phyloP scores from a whole-genome alignment of 2,888 invertebrate genomes.

The Nycteola revayana region DNA sequence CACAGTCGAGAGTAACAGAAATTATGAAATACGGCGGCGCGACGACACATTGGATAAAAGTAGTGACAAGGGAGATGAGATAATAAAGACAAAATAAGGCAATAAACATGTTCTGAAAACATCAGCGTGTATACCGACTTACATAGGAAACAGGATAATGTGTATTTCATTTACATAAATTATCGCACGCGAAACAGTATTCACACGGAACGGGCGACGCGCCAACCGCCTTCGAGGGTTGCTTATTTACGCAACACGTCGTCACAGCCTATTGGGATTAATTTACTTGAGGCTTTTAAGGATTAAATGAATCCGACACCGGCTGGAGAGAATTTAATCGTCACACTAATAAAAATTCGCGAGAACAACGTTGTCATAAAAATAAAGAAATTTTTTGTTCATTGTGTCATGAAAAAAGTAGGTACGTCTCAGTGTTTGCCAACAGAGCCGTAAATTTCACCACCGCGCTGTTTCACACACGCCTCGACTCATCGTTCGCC shows the following conservation, averaged over 20 bases:
- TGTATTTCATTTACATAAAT: conserved; percentile 79
- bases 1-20: conserved; percentile 42
- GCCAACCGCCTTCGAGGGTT: conserved; percentile 43
- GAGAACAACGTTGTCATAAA: conserved; percentile 13
- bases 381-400: conserved; percentile 23
- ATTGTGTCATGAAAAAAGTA: conserved; percentile 36
- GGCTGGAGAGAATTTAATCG: conserved; percentile 27
- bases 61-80: conserved; percentile 58
- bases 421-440: conserved; percentile 35
- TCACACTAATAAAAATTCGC: conserved; percentile 19
- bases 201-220: conserved; percentile 44
- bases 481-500: conserved; percentile 74
- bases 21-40: conserved; percentile 50
- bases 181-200: conserved; percentile 61
- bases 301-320: conserved; percentile 34
- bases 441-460: conserved; percentile 59
- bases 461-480: conserved; percentile 64
- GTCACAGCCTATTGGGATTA: conserved; percentile 58
- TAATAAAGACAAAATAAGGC: conserved; percentile 70
- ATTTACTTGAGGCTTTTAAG: conserved; percentile 57
- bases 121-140: conserved; percentile 53
- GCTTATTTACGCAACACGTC: conserved; percentile 63
- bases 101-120: conserved; percentile 69
- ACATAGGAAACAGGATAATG: conserved; percentile 69
- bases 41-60: conserved; percentile 40